Evolutionary conservation across 2,888 invertebrate genomes (phyloP), one percentile per base, ranked within the genome.

Genomic region (Plagiodera versicolora): DNA sequence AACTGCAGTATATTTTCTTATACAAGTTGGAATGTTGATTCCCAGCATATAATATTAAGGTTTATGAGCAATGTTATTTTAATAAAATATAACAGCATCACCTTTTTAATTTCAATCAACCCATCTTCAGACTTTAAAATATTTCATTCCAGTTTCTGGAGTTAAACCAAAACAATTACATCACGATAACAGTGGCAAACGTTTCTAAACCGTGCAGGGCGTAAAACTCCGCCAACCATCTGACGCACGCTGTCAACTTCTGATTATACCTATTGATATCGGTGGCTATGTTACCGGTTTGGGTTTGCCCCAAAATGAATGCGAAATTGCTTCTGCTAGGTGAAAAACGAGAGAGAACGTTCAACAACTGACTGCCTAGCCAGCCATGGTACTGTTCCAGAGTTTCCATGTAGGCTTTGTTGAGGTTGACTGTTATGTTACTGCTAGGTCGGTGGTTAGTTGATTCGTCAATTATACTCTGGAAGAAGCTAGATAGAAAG

Each of bases 371-470:
- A 74, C 89, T 89, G 2, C 89, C 86, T 71, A 91, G 81, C 87
- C 91, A 92, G 64, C 87, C 89, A 71, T 92, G 92, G 75, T 90
- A 88, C 62, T 84, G 84, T 75, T 89, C 89, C 17, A 93, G 80
- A 32, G 89, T 87, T 52, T 85, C 84, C 70, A 87, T 84, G 76
- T 92, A 92, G 0, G 92, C 87, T 61, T 82, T 80, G 67, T 84
- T 85, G 52, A 90, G 81, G 75, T 87, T 85, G 18, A 83, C 83
- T 58, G 85, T 85, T 72, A 91, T 81, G 73, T 85, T 85, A 67
- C 87, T 85, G 24, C 84, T 77, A 44, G 52, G 54, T 59, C 74
- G 73, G 17, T 81, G 77, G 20, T 78, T 70, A 72, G 83, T 78
- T 50, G 82, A 73, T 70, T 83, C 82, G 28, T 81, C 77, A 46